These are phyloP conservation scores for Agapornis canus DNA, from an alignment of 2,797 vertebrate species.

Conservation along the genomic window DNA sequence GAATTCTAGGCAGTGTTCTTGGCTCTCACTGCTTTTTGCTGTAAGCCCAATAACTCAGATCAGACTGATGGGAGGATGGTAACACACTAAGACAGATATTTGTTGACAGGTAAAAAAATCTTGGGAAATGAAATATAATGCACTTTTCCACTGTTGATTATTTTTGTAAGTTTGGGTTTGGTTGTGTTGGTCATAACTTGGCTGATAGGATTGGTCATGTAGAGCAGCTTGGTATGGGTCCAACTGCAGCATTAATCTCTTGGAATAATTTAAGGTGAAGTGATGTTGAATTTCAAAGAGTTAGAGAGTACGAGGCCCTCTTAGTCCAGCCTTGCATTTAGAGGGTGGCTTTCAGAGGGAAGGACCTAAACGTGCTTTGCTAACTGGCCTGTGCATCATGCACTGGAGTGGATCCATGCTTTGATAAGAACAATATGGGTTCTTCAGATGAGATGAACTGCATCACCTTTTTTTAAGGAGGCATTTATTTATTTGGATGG, in stretches of 20 bases:
- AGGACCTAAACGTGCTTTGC: background rate
- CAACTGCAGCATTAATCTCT: background rate
- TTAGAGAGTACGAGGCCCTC: background rate
- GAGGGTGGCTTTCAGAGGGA: background rate
- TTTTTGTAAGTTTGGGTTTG: background rate
- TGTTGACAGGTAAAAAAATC: background rate
- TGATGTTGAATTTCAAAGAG: background rate
- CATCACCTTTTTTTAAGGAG: background rate
- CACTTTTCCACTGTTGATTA: rapidly evolving
- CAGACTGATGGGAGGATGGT: background rate
- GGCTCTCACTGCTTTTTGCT: background rate
- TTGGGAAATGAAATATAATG: background rate
- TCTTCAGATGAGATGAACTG: background rate
- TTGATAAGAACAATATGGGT: background rate
- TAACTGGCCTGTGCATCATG: background rate
- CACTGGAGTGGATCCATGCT: background rate
- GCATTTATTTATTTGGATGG: background rate
- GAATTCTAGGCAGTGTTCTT: background rate
- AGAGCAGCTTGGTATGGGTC: background rate
- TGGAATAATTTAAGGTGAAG: background rate
- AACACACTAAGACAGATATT: background rate
- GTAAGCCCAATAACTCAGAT: background rate
- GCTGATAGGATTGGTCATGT: background rate
- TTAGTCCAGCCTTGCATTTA: background rate
- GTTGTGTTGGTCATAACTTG: background rate